Base-by-base conservation (phyloP, 2,888 invertebrate species). In the Coenonympha arcania region DNA sequence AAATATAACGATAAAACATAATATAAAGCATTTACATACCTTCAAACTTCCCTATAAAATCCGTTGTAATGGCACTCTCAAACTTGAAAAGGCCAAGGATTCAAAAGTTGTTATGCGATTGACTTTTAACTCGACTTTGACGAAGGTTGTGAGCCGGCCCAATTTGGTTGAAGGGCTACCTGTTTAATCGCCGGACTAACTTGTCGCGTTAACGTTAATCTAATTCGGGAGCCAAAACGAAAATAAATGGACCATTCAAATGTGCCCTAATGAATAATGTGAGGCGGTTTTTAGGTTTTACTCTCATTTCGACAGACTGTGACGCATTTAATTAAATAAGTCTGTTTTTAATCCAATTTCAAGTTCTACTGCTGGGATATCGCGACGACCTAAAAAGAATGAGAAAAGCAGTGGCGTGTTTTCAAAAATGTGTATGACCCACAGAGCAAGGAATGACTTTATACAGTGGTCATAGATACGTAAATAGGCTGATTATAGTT, bases 101-200 rank as follows among this genome's bases (percentile, higher is more conserved):
- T 47, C 8, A 16, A 26, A 43, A 52, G 36, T 48, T 51, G 48
- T 56, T 42, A 55, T 57, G 54, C 54, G 45, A 60, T 58, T 58
- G 56, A 56, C 56, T 58, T 48, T 49, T 52, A 55, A 58, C 52
- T 55, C 52, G 56, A 54, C 49, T 55, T 57, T 59, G 59, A 59
- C 52, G 52, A 50, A 57, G 59, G 59, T 59, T 52, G 45, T 40
- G 41, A 48, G 45, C 44, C 56, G 50, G 54, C 57, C 55, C 56
- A 57, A 56, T 59, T 56, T 51, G 54, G 51, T 50, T 31, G 45
- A 55, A 57, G 55, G 51, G 50, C 44, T 52, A 52, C 55, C 55
- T 55, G 50, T 48, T 55, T 55, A 55, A 55, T 55, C 52, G 52
- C 41, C 18, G 52, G 55, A 50, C 55, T 55, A 55, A 55, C 52